Percentiles rank a stretch among this genome's conserved stretches.
These are phyloP conservation scores for Drosophila monieri DNA, from an alignment of 2,888 invertebrate species.

Conservation along the genomic window DNA sequence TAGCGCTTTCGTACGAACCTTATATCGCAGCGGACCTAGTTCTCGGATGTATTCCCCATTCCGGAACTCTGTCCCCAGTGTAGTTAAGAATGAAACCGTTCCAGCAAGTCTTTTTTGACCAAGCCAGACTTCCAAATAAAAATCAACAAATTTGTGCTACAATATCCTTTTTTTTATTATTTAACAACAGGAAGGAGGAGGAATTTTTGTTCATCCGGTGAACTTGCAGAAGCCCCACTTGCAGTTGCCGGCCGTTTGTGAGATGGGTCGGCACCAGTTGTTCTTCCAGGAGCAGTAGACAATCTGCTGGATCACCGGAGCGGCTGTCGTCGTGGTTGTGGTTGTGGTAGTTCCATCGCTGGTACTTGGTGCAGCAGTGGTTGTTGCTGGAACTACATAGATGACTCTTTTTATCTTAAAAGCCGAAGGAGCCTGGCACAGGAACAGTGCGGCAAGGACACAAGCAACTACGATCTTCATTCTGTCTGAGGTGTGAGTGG, in stretches of 20 bases:
- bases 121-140: constrained; percentile 49
- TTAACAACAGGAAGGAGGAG: neutral
- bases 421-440: constrained; percentile 13
- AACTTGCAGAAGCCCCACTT: constrained; percentile 30
- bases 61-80: constrained; percentile 11
- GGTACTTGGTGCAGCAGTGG: neutral
- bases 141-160: constrained; percentile 28
- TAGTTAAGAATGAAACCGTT: constrained; percentile 52
- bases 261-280: constrained; percentile 28
- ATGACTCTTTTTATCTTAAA: constrained; percentile 14
- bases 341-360: neutral
- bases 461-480: constrained; percentile 27
- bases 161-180: constrained; percentile 14
- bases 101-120: constrained; percentile 51
- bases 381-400: constrained; percentile 10
- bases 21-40: constrained; percentile 19
- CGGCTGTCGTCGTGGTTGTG: neutral
- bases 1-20: constrained; percentile 35
- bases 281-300: constrained; percentile 35
- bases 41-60: neutral
- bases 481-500: neutral
- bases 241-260: constrained; percentile 14
- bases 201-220: constrained; percentile 1
- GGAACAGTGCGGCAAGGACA: constrained; percentile 17
- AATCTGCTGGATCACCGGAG: constrained; percentile 7